Conservation (phyloP, 2,888 invertebrate species). For the Zygothrica quintamaculata region DNA sequence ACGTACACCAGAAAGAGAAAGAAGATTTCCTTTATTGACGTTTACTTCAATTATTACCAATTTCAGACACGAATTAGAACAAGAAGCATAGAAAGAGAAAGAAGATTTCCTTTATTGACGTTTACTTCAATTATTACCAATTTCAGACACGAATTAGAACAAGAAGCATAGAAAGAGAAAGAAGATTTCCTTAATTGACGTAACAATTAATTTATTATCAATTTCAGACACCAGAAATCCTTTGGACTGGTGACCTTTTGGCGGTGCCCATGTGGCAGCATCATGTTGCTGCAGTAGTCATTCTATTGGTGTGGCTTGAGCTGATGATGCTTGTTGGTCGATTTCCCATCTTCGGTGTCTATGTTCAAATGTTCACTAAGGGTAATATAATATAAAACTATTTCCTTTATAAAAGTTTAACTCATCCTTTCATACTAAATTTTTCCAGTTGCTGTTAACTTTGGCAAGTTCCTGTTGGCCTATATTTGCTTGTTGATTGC, state of each 20-base stretch:
- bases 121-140: no score
- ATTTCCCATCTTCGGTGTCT: constrained; percentile 93
- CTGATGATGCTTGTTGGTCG: constrained; percentile 94
- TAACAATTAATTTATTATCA: no score
- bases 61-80: no score
- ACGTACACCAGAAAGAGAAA: no score
- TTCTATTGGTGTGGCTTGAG: constrained; percentile 92
- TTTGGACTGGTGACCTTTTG: constrained; percentile 74
- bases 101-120: no score
- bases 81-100: no score
- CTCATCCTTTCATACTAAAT: background rate
- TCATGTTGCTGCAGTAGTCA: constrained; percentile 91
- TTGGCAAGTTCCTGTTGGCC: constrained; percentile 91
- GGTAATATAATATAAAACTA: constrained; percentile 81
- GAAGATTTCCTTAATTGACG: no score
- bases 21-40: no score
- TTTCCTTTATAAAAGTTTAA: background rate
- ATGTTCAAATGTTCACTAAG: constrained; percentile 94
- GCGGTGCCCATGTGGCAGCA: constrained; percentile 89
- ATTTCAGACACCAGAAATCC: constrained; percentile 81
- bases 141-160: no score
- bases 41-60: no score
- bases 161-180: no score
- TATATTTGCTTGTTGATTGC: constrained; percentile 92
- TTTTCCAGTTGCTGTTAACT: constrained; percentile 89